phyloP scores from a whole-genome alignment of 2,888 invertebrate genomes.

The Brachynemurus nebulosus region DNA sequence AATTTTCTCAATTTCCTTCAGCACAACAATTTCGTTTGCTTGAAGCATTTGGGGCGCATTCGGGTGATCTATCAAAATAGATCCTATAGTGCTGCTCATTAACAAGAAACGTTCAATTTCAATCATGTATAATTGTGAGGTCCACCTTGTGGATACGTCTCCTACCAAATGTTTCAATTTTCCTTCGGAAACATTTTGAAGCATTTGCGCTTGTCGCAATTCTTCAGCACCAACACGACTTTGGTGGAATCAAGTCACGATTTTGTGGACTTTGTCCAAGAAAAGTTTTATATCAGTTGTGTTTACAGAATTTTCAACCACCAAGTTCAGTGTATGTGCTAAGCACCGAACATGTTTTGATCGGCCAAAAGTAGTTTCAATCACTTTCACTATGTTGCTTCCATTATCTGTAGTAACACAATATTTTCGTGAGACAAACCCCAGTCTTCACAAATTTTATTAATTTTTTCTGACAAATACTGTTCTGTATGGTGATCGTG shows the following conservation, averaged over 20 bases:
- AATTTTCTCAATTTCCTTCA: constrained; percentile 20
- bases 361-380: constrained; percentile 20
- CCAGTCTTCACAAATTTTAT: constrained; percentile 1
- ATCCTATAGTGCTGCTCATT: constrained; percentile 16
- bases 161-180: constrained; percentile 20
- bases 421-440: neutral
- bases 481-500: constrained; percentile 19
- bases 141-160: constrained; percentile 22
- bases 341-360: constrained; percentile 21
- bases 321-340: constrained; percentile 21
- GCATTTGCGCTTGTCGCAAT: constrained; percentile 19
- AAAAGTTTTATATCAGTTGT: constrained; percentile 17
- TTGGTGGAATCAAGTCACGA: constrained; percentile 21
- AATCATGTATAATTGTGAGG: constrained; percentile 15
- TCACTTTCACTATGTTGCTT: constrained; percentile 19
- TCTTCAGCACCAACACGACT: constrained; percentile 20
- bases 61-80: constrained; percentile 18
- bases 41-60: constrained; percentile 22
- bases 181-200: constrained; percentile 19
- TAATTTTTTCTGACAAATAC: constrained; percentile 11
- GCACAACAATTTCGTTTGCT: constrained; percentile 20
- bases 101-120: constrained; percentile 13
- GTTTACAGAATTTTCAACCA: constrained; percentile 18
- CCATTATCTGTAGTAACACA: constrained; percentile 18
- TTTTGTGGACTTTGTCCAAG: constrained; percentile 20